These are phyloP conservation scores for Ectemnius continuus DNA, from an alignment of 2,888 invertebrate genomes.

Conservation along the genomic window DNA sequence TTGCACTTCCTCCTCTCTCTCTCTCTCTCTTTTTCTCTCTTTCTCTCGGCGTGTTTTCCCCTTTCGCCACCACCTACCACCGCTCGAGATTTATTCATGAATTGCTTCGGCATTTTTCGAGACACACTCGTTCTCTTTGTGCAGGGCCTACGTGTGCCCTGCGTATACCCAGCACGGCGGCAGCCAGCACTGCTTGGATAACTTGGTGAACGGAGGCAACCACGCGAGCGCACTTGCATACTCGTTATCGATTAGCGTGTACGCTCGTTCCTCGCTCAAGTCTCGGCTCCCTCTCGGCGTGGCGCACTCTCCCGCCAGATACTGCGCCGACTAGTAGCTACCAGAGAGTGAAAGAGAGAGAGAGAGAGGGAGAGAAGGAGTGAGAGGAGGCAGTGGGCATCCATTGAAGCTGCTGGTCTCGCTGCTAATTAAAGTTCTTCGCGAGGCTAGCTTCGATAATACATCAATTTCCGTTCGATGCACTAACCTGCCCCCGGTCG, in stretches of 20 bases:
- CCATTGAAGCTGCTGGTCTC: conserved; percentile 14
- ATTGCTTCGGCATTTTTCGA: not conserved
- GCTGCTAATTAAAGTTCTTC: conserved; percentile 44
- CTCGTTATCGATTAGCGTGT: conserved; percentile 2
- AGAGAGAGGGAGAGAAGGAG: not conserved
- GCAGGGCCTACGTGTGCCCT: too few species aligned
- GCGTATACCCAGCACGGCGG: not conserved
- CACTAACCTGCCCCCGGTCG: conserved; percentile 22
- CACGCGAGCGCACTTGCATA: conserved; percentile 4
- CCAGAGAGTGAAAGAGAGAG: too few species aligned
- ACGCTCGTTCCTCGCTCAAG: conserved; percentile 6
- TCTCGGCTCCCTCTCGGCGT: not conserved
- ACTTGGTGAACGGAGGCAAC: conserved; percentile 3
- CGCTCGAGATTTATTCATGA: too few species aligned
- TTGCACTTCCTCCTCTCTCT: too few species aligned
- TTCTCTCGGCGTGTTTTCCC: too few species aligned
- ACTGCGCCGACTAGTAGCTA: too few species aligned
- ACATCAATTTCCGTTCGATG: conserved; percentile 43
- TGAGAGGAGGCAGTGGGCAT: not conserved
- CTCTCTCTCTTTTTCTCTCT: too few species aligned
- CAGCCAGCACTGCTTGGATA: not conserved
- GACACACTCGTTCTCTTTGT: not conserved
- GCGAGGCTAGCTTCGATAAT: conserved; percentile 27
- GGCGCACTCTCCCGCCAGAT: too few species aligned
- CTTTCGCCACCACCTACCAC: too few species aligned